Evolutionary conservation across 2,113 vertebrate genomes (phyloP).

Genomic region (Laticauda laticaudata): DNA sequence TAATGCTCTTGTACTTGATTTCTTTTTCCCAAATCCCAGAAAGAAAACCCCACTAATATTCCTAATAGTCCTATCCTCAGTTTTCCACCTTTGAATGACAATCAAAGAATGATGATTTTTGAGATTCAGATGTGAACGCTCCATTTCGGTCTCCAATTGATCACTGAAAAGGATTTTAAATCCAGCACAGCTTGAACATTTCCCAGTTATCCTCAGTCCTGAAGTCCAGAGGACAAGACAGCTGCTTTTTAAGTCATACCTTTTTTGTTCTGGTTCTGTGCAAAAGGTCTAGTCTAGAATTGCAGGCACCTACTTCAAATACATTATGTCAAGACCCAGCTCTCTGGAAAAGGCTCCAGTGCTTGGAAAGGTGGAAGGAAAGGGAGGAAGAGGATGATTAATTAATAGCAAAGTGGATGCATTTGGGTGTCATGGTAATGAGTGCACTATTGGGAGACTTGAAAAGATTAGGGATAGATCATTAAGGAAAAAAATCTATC

Average conservation of each 20-base stretch:
- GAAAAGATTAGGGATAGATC: background rate
- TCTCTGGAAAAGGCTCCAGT: background rate
- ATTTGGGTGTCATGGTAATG: background rate
- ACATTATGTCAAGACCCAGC: background rate
- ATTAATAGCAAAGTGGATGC: background rate
- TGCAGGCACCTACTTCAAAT: background rate
- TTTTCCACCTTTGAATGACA: background rate
- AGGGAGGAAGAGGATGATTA: background rate
- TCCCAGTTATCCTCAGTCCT: background rate
- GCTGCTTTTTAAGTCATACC: background rate
- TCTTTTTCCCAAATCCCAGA: background rate
- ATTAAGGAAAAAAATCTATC: background rate
- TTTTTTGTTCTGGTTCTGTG: background rate
- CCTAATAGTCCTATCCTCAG: background rate
- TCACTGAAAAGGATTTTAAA: background rate
- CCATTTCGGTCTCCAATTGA: no score
- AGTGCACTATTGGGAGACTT: background rate
- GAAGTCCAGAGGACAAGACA: background rate
- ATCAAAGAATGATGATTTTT: background rate
- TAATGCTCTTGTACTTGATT: background rate
- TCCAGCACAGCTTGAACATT: background rate
- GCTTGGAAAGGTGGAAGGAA: background rate
- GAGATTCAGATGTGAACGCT: background rate
- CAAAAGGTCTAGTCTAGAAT: background rate
- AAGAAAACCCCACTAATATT: background rate